Evolutionary conservation across 2,888 invertebrate genomes (phyloP), one percentile per base, ranked within the genome.

Genomic region (Endotricha flammealis): DNA sequence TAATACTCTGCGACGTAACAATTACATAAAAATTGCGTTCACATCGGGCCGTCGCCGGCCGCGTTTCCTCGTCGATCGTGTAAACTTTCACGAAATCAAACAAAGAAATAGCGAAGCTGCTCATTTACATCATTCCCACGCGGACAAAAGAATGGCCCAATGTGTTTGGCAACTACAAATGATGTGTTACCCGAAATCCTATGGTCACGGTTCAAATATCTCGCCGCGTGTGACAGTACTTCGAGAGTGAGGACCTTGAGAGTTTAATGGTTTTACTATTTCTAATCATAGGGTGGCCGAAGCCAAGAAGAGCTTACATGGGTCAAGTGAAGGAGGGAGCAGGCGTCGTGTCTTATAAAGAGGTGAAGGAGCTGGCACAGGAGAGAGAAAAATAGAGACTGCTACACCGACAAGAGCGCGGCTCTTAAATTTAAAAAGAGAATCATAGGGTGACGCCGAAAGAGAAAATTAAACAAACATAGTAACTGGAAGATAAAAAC

Each of bases 81-180:
- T 83, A 81, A 80, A 86, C 83, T 85, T 85, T 85, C 85, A 83
- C 85, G 82, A 85, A 82, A 85, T 85, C 85, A 85, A 85, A 85
- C 85, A 85, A 85, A 85, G 85, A 85, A 82, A 83, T 82, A 81
- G 82, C 76, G 77, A 80, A 75, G 72, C 62, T 62, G 70, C 79
- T 83, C 83, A 85, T 85, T 86, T 85, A 77, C 85, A 86, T 86
- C 74, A 67, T 83, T 86, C 85, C 81, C 85, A 86, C 79, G 78
- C 77, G 79, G 79, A 86, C 83, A 86, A 86, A 72, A 79, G 83
- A 83, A 82, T 82, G 79, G 75, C 76, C 82, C 77, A 79, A 82
- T 81, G 79, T 63, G 76, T 81, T 79, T 81, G 80, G 80, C 82
- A 79, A 80, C 74, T 71, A 73, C 65, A 69, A 73, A 72, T 73